Base-by-base conservation (phyloP, 2,113 vertebrate genomes). In the Pomatorhinus ruficollis region DNA sequence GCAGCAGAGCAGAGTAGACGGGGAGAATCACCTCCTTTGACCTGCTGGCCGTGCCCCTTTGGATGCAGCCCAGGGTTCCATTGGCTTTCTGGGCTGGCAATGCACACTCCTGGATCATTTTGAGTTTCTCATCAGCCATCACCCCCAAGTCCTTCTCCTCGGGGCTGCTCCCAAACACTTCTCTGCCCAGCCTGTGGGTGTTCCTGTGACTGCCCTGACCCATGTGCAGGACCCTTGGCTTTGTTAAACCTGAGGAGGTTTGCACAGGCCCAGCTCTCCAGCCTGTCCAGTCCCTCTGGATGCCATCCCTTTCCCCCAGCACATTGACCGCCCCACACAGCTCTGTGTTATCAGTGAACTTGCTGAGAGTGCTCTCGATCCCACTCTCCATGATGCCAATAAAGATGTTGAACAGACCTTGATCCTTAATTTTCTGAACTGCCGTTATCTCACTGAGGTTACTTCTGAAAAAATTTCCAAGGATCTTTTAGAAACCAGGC, bases 51-150 rank as follows among this genome's bases (percentile, higher is more conserved):
- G 1, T 1, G 1, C 5, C 33, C 2, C 19, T 45, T 39, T 39
- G 30, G 23, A 27, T 59, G 12, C 28, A 66, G 28, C 9, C 37
- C 33, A 52, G 53, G 10, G 1, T 14, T 30, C 69, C 28, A 9
- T 14, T n/a, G 33, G 12, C 12, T 39, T 44, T 66, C 33, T 45
- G 23, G 23, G 19, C 33, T 60, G 28, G 27, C 20, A 52, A 9
- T 0, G 0, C 45, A 30, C 28, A 21, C 13, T 82, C 13, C 11
- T 2, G 1, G 23, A 6, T 52, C 28, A 17, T 1, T 1, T 8
- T 60, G 23, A 39, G 7, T n/a, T 75, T 68, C 33, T 15, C n/a
- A 39, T 27, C 39, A 53, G 10, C 13, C 52, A 17, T 28, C 6
- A 4, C 2, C 7, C 6, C 10, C 2, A 28, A 27, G 28, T 53